phyloP scores from a whole-genome alignment of 2,888 invertebrate species.

The Venustoraphidia nigricollis region DNA sequence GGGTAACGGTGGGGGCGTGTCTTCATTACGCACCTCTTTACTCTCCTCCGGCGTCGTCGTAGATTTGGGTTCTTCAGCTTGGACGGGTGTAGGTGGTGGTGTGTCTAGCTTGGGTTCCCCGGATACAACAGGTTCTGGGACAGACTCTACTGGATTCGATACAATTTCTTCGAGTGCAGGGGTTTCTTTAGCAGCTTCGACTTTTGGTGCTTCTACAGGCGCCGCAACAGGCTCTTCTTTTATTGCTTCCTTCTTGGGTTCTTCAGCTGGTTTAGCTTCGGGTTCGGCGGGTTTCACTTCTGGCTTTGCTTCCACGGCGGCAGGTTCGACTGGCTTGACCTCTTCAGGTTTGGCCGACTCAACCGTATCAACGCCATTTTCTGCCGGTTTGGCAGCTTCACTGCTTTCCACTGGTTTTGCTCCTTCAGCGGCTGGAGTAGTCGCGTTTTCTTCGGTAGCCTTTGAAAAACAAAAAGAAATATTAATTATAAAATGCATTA shows the following conservation, averaged over 20 bases:
- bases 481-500: background rate
- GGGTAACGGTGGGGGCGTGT: slow-evolving; percentile 56
- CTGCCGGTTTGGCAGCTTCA: slow-evolving; percentile 7
- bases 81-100: slow-evolving; percentile 9
- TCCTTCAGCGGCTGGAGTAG: background rate
- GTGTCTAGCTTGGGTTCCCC: slow-evolving; percentile 9
- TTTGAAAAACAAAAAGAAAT: background rate
- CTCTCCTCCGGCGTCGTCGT: slow-evolving; percentile 9
- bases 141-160: slow-evolving; percentile 1
- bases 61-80: slow-evolving; percentile 14
- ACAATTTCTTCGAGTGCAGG: slow-evolving; percentile 8
- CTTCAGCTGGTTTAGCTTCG: slow-evolving; percentile 1
- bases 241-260: background rate
- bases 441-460: background rate
- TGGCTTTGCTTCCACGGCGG: slow-evolving; percentile 9
- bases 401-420: slow-evolving; percentile 6
- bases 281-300: slow-evolving; percentile 10
- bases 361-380: slow-evolving; percentile 10
- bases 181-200: slow-evolving; percentile 9
- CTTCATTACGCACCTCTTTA: slow-evolving; percentile 43
- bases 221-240: slow-evolving; percentile 15
- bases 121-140: slow-evolving; percentile 7
- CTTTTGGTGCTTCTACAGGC: slow-evolving; percentile 12
- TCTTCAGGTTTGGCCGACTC: slow-evolving; percentile 12
- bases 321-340: slow-evolving; percentile 9